phyloP scores from a whole-genome alignment of 2,888 invertebrate species.

The Nephrotoma guestfalica region DNA sequence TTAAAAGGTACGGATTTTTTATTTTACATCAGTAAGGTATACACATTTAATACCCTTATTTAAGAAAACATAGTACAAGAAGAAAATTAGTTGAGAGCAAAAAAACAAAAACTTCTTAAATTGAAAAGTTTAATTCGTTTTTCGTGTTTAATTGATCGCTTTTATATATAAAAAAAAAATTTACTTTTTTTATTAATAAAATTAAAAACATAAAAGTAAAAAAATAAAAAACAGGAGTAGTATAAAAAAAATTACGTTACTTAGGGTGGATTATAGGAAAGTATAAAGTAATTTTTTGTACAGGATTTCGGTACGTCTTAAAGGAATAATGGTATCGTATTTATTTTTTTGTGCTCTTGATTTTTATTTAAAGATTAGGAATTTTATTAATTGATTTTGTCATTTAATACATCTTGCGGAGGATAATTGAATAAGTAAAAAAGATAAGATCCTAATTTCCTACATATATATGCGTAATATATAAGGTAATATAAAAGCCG shows the following conservation, averaged over 20 bases:
- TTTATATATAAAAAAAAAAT: background rate
- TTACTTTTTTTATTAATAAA: background rate
- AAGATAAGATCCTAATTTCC: background rate
- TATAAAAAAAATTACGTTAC: background rate
- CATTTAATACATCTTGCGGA: background rate
- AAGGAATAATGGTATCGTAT: background rate
- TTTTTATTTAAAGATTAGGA: background rate
- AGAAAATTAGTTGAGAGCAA: background rate
- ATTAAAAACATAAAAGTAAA: background rate
- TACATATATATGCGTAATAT: background rate
- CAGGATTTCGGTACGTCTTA: background rate
- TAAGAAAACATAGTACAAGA: background rate
- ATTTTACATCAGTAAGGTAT: background rate
- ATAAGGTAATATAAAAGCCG: background rate
- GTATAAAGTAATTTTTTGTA: background rate
- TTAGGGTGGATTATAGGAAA: background rate
- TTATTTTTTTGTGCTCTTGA: background rate
- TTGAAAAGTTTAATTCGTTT: conserved; percentile 4
- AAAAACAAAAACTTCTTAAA: conserved; percentile 1
- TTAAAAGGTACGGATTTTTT: background rate
- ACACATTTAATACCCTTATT: background rate
- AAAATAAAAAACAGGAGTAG: background rate
- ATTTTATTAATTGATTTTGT: background rate
- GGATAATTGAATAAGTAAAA: background rate
- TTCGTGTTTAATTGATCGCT: conserved; percentile 4